A percentile compares a stretch with the other conserved stretches of the same genome.
Evolutionary conservation across 2,113 vertebrate species (phyloP).

Genomic region (Mionectes macconnelli): DNA sequence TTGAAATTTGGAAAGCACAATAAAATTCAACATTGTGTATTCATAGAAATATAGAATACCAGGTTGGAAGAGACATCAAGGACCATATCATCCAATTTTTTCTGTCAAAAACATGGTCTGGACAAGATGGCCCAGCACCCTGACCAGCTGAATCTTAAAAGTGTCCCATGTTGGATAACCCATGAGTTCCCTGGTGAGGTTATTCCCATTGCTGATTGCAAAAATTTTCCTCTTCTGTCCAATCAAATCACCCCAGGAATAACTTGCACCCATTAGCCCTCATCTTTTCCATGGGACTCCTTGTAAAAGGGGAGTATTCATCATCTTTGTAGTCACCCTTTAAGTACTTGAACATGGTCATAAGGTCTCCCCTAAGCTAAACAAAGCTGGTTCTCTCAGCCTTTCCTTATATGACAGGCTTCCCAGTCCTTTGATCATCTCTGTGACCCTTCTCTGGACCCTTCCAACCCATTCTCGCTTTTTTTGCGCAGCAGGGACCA

Average conservation of each 20-base stretch:
- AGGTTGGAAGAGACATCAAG: neutral
- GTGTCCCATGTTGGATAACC: neutral
- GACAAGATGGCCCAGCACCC: neutral
- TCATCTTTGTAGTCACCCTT: neutral
- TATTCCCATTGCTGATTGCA: neutral
- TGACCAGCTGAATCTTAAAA: neutral
- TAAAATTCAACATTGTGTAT: neutral
- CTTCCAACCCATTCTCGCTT: too few species aligned
- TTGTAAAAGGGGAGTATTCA: neutral
- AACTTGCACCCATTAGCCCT: neutral
- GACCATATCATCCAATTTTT: neutral
- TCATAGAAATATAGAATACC: neutral
- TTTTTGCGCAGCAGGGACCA: neutral
- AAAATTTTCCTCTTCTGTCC: neutral
- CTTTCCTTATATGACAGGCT: neutral
- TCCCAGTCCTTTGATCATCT: neutral
- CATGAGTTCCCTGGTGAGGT: neutral
- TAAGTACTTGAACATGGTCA: neutral
- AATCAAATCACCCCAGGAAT: neutral
- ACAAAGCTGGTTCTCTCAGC: neutral
- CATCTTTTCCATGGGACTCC: neutral
- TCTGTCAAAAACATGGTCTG: neutral
- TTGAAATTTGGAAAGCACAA: neutral
- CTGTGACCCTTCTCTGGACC: neutral
- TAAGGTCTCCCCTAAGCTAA: neutral